Percentiles rank a stretch among this genome's conserved stretches.
These are phyloP conservation scores for Ataeniobius toweri DNA, from an alignment of 2,797 vertebrate species.

Conservation along the genomic window DNA sequence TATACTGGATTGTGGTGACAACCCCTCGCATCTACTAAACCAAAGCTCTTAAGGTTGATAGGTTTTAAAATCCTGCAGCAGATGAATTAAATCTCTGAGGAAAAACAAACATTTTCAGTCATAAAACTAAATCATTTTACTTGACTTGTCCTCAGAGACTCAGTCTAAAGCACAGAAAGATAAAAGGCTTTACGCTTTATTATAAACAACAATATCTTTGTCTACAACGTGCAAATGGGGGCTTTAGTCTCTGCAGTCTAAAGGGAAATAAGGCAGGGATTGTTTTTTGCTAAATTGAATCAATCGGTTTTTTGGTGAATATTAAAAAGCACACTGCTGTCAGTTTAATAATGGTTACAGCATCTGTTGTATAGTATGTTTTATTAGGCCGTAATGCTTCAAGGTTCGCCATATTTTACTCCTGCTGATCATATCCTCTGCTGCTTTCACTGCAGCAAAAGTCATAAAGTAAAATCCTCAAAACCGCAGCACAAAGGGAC, in stretches of 20 bases:
- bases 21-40: too few species aligned
- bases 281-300: constrained; percentile 60
- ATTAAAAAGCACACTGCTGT: constrained; percentile 40
- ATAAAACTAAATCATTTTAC: constrained; percentile 8
- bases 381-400: constrained; percentile 57
- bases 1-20: too few species aligned
- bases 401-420: constrained; percentile 55
- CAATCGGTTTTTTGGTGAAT: constrained; percentile 63
- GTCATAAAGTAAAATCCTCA: constrained; percentile 37
- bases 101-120: constrained; percentile 10
- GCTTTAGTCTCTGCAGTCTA: constrained; percentile 55
- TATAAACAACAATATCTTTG: constrained; percentile 51
- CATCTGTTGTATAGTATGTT: constrained; percentile 43
- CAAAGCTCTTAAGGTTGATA: constrained; percentile 10
- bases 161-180: constrained; percentile 8
- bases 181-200: constrained; percentile 19
- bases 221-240: constrained; percentile 23
- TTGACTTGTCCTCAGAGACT: constrained; percentile 4
- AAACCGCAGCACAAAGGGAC: constrained; percentile 31
- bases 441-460: constrained; percentile 26
- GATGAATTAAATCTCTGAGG: constrained; percentile 18
- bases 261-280: constrained; percentile 67
- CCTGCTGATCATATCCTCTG: constrained; percentile 48
- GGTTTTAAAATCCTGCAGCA: constrained; percentile 3
- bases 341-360: constrained; percentile 34